Percentiles rank a stretch among this genome's conserved stretches.
Evolutionary conservation across 2,797 vertebrate species (phyloP).

Genomic region (Crax fasciolata): DNA sequence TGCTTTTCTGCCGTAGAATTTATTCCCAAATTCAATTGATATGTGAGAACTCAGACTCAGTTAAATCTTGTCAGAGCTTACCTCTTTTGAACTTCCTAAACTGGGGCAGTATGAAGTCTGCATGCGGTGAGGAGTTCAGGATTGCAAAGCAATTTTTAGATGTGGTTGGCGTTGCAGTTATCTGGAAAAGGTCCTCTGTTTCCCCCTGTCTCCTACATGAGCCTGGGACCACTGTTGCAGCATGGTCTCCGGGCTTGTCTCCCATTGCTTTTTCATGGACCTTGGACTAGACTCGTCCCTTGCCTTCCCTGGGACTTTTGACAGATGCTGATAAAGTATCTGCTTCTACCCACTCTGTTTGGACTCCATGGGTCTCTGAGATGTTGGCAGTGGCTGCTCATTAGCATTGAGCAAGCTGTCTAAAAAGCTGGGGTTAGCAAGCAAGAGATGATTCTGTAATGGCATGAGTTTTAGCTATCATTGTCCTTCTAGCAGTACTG

Average conservation of each 20-base stretch:
- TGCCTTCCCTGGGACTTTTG: background rate
- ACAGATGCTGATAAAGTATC: background rate
- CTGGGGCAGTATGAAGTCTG: background rate
- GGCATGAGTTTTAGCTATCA: background rate
- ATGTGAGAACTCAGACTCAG: background rate
- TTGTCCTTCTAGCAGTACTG: background rate
- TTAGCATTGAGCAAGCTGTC: background rate
- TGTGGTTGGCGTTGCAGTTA: background rate
- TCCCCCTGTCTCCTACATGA: background rate
- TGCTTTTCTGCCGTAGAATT: background rate
- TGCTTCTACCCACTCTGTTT: background rate
- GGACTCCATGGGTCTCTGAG: background rate
- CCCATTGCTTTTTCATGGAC: background rate
- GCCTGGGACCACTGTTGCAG: background rate
- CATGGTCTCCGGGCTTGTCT: background rate
- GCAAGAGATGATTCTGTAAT: background rate
- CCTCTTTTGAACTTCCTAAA: background rate
- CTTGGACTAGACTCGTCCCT: background rate
- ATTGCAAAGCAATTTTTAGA: background rate
- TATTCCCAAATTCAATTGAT: background rate
- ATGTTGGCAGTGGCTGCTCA: background rate
- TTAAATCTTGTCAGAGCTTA: background rate
- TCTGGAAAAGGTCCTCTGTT: background rate
- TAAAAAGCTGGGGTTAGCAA: background rate
- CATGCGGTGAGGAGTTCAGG: too few relatives aligned